These are phyloP conservation scores for Pseudomyrmex dendroicus DNA, from an alignment of 1,140 invertebrate species.

Conservation along the genomic window DNA sequence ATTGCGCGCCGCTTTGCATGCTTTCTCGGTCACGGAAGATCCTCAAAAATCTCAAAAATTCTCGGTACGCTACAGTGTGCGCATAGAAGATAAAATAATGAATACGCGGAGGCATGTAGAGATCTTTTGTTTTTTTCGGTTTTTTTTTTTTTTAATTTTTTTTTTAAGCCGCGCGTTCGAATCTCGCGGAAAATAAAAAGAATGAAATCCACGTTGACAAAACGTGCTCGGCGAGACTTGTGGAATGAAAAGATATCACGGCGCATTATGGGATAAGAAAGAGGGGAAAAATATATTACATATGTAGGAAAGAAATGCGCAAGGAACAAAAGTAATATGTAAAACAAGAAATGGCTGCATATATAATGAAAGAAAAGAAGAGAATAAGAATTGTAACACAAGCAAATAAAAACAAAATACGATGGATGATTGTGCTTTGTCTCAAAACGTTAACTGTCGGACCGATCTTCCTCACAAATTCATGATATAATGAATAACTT, in stretches of 20 bases:
- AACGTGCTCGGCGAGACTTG: slow-evolving; percentile 46
- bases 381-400: slow-evolving; percentile 5
- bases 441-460: background rate
- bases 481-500: background rate
- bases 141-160: background rate
- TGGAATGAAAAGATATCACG: slow-evolving; percentile 47
- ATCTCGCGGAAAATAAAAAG: slow-evolving; percentile 38
- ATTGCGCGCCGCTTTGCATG: background rate
- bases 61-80: background rate
- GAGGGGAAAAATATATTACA: slow-evolving; percentile 48
- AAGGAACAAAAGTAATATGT: background rate
- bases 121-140: background rate
- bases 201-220: slow-evolving; percentile 48
- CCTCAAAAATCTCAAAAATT: slow-evolving; percentile 27
- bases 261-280: slow-evolving; percentile 60
- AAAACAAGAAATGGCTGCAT: background rate
- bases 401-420: background rate
- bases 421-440: background rate
- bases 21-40: background rate
- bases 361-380: background rate
- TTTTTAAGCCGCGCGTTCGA: slow-evolving; percentile 11
- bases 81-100: slow-evolving; percentile 42
- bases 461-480: background rate
- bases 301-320: slow-evolving; percentile 3
- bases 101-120: background rate